These are phyloP conservation scores for Drosophila chauvacae DNA, from an alignment of 1,140 invertebrate species.

Conservation along the genomic window DNA sequence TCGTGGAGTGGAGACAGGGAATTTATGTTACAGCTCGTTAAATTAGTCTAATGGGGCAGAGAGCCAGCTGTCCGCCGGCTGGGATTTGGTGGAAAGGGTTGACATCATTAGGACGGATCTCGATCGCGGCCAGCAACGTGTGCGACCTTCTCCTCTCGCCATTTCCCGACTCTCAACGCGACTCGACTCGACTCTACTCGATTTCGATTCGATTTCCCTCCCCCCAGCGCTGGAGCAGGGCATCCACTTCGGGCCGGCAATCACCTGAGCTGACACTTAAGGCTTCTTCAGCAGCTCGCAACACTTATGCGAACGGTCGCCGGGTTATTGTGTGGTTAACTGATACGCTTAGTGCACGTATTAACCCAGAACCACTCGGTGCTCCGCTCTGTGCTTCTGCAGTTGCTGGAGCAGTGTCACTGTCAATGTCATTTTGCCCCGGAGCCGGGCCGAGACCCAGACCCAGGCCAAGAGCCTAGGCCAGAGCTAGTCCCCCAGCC, in stretches of 20 bases:
- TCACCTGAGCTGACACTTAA: slow-evolving; percentile 79
- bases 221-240: neutral
- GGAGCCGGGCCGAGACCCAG: slow-evolving; percentile 29
- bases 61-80: slow-evolving; percentile 54
- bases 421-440: slow-evolving; percentile 80
- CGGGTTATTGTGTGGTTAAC: slow-evolving; percentile 79
- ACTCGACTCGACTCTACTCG: neutral
- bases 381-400: slow-evolving; percentile 56
- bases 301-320: slow-evolving; percentile 75
- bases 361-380: slow-evolving; percentile 64
- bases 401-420: slow-evolving; percentile 73
- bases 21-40: slow-evolving; percentile 81
- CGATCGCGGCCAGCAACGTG: slow-evolving; percentile 46
- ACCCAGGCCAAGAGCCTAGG: slow-evolving; percentile 22
- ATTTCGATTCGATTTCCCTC: slow-evolving; percentile 13
- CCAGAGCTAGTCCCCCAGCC: slow-evolving; percentile 26
- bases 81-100: slow-evolving; percentile 33
- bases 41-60: slow-evolving; percentile 76
- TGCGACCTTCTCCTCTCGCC: slow-evolving; percentile 33
- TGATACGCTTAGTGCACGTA: slow-evolving; percentile 82
- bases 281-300: slow-evolving; percentile 81
- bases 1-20: slow-evolving; percentile 43
- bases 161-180: slow-evolving; percentile 6
- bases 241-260: slow-evolving; percentile 58
- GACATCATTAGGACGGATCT: slow-evolving; percentile 63